Evolutionary conservation across 1,140 invertebrate genomes (phyloP), one percentile per base, ranked within the genome.

Genomic region (Neuroterus valhalla): DNA sequence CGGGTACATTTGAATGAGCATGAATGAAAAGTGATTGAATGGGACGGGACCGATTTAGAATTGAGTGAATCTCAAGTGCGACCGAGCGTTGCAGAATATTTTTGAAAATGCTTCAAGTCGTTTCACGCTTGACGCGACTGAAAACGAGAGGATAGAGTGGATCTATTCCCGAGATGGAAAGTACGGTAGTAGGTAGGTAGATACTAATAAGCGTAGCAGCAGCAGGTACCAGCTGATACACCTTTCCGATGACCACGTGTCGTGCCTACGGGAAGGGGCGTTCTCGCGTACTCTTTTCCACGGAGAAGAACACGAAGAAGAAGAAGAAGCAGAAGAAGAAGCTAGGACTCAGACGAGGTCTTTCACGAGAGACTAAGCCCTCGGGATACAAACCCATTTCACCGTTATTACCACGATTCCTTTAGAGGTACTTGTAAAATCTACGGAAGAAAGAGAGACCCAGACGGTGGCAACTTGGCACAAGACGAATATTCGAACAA

Each of bases 361-460:
- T 43, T 69, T 69, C 71, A 70, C 76, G 71, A 72, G 66, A 78
- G 78, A 82, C 21, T 55, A 66, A 71, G 72, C 76, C 82, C 83
- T 70, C 78, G 71, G 82, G 84, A 78, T 71, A 82, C 71, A 78
- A 85, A 86, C 77, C 79, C 79, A 85, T 87, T 86, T 83, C 79
- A 79, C 78, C 79, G 82, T 87, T 86, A 86, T 85, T 83, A 80
- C 76, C 62, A 48, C 66, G 70, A 62, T 69, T 69, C 70, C 55
- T 31, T 15, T 11, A n/a, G 11, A n/a, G 23, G 23, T 14, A 26
- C 3, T 31, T 6, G 12, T 15, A 31, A 26, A 50, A 31, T 2
- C 0, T 2, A 6, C 8, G 11, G 6, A 17, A 73, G 19, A 79
- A 55, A 48, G 67, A 48, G 62, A 66, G 71, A 75, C 67, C 14